Percentiles rank a stretch among this genome's conserved stretches.
phyloP scores from a whole-genome alignment of 2,888 invertebrate genomes.

The Plagodis pulveraria region DNA sequence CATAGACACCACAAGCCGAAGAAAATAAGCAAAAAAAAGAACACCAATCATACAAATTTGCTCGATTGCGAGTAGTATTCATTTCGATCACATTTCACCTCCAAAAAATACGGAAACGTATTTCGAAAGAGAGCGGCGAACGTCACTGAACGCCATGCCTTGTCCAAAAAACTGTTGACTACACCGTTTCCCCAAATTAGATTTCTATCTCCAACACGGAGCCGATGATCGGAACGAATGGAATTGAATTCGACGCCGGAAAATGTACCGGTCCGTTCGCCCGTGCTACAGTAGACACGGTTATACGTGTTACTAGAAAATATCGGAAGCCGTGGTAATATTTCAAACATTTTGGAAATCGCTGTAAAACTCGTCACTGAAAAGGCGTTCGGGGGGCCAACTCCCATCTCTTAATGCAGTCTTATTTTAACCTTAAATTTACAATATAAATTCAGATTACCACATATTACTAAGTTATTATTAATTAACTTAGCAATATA shows the following conservation, averaged over 20 bases:
- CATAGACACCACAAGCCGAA: constrained; percentile 10
- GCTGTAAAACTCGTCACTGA: too few species aligned
- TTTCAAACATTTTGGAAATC: neutral
- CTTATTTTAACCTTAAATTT: too few species aligned
- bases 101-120: constrained; percentile 18
- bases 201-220: constrained; percentile 61
- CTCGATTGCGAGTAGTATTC: constrained; percentile 16
- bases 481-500: too few species aligned
- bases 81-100: constrained; percentile 25
- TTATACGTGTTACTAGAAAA: neutral
- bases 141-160: constrained; percentile 44
- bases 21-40: constrained; percentile 26
- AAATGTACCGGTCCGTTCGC: constrained; percentile 40
- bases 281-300: constrained; percentile 25
- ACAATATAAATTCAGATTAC: too few species aligned
- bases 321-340: neutral
- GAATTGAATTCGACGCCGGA: constrained; percentile 59
- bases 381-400: too few species aligned
- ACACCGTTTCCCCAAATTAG: constrained; percentile 59
- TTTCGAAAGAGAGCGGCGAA: constrained; percentile 20
- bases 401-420: too few species aligned
- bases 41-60: constrained; percentile 23
- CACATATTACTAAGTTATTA: too few species aligned
- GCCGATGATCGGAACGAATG: constrained; percentile 63
- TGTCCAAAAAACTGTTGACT: constrained; percentile 61